Conservation (phyloP, 2,797 vertebrate species). For the Falco peregrinus region DNA sequence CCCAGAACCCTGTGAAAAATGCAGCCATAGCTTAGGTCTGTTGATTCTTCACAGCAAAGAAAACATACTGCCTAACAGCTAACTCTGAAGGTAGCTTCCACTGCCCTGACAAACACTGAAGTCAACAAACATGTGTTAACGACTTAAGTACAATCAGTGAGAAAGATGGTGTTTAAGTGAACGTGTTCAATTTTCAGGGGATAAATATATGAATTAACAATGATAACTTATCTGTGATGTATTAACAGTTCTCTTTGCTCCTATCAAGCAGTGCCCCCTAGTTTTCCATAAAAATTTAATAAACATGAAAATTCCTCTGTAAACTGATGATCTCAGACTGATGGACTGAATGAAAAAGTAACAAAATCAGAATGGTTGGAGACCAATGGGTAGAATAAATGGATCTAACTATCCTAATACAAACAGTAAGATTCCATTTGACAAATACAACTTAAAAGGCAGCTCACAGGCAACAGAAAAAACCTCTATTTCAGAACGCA, state of each 20-base stretch:
- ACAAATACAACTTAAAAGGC: not conserved
- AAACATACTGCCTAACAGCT: not conserved
- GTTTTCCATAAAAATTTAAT: not conserved
- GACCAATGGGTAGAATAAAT: not conserved
- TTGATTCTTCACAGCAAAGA: not conserved
- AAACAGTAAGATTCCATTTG: not conserved
- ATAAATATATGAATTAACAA: not conserved
- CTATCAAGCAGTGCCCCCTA: not conserved
- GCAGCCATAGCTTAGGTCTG: not conserved
- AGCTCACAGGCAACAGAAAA: not conserved
- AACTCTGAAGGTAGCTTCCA: not conserved
- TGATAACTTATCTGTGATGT: not conserved
- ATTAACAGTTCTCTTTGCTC: not conserved
- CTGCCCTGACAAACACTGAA: not conserved
- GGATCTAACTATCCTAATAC: not conserved
- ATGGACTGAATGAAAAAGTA: not conserved
- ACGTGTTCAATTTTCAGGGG: not conserved
- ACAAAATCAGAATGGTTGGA: not conserved
- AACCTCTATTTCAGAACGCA: not conserved
- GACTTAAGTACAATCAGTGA: not conserved
- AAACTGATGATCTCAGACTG: not conserved
- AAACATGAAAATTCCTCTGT: not conserved
- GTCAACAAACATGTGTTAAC: not conserved
- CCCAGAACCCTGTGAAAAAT: not conserved
- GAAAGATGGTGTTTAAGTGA: not conserved